Percentiles rank a stretch among this genome's conserved stretches.
These are phyloP conservation scores for Noctua janthina DNA, from an alignment of 2,888 invertebrate genomes.

Conservation along the genomic window DNA sequence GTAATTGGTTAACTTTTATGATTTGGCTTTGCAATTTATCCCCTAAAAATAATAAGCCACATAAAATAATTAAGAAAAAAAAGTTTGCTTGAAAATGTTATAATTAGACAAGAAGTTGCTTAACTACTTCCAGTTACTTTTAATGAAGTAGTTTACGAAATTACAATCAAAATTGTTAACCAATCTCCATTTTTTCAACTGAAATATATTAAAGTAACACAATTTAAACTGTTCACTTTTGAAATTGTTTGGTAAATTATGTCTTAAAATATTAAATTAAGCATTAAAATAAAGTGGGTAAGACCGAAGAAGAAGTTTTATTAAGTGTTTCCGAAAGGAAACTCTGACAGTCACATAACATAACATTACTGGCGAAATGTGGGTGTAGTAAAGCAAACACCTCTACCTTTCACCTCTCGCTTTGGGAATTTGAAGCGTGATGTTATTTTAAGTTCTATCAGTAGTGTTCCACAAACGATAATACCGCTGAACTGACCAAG, in stretches of 20 bases:
- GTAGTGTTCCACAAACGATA: no score
- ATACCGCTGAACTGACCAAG: constrained; percentile 18
- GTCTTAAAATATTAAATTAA: not conserved
- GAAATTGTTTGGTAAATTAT: not conserved
- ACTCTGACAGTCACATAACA: not conserved
- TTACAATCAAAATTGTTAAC: not conserved
- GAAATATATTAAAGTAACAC: not conserved
- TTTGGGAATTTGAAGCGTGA: not conserved
- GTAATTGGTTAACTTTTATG: not conserved
- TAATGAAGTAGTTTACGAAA: not conserved
- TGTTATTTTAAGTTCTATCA: not conserved
- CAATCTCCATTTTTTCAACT: not conserved
- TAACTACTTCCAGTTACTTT: not conserved
- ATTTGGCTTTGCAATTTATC: not conserved
- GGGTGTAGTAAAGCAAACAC: not conserved
- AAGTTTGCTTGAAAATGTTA: not conserved
- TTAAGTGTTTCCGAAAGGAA: not conserved
- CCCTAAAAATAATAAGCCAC: not conserved
- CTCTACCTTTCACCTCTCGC: not conserved
- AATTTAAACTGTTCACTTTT: not conserved
- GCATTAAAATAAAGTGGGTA: constrained; percentile 20
- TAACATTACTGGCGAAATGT: not conserved
- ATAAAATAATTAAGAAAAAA: not conserved
- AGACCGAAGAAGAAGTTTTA: not conserved
- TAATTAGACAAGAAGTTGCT: not conserved